Evolutionary conservation across 2,797 vertebrate genomes (phyloP).

Genomic region (Sciurus carolinensis): DNA sequence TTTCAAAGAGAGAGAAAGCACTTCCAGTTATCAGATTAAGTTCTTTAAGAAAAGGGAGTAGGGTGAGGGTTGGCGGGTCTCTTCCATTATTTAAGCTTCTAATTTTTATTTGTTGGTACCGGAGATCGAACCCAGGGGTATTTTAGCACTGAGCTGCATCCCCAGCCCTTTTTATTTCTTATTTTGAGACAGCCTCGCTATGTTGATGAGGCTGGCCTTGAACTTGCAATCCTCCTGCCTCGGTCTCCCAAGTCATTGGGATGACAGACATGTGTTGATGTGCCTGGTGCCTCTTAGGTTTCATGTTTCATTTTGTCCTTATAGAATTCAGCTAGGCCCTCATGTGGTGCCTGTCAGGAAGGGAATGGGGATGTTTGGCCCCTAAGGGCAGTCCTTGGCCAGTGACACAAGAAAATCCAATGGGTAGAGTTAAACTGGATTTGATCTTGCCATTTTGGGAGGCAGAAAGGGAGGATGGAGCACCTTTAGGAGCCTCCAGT

Average conservation of each 20-base stretch:
- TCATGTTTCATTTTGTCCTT: neutral
- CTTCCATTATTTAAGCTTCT: neutral
- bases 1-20: constrained; percentile 35
- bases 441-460: neutral
- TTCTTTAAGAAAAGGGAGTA: neutral
- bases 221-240: neutral
- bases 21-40: neutral
- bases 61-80: neutral
- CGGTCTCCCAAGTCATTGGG: neutral
- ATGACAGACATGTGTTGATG: neutral
- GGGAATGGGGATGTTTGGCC: neutral
- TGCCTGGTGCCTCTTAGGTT: neutral
- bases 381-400: neutral
- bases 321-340: neutral
- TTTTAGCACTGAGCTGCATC: neutral
- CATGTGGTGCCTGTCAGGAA: neutral
- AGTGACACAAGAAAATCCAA: neutral
- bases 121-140: neutral
- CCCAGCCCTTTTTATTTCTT: neutral
- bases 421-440: neutral
- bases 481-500: neutral
- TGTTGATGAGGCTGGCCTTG: neutral
- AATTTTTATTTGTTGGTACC: neutral
- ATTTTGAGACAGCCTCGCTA: neutral
- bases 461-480: neutral